A percentile compares a stretch with the other conserved stretches of the same genome.
phyloP scores from a whole-genome alignment of 2,113 vertebrate genomes.

The Microcebus murinus region DNA sequence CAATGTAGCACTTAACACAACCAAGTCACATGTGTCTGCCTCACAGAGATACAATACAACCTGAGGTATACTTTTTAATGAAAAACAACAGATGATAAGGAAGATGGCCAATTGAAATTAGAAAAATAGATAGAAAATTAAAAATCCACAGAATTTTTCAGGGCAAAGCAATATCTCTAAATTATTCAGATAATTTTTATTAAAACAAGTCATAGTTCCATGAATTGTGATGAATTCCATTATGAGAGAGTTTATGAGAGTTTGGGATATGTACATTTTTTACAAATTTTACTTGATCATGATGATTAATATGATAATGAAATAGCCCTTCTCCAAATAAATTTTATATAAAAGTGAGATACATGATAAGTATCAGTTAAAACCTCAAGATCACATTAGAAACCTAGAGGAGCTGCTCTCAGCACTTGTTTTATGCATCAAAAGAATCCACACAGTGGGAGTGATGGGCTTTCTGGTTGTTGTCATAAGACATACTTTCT shows the following conservation, averaged over 20 bases:
- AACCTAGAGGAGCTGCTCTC: neutral
- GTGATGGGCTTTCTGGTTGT: neutral
- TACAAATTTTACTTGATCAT: neutral
- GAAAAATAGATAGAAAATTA: neutral
- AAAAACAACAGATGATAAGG: neutral
- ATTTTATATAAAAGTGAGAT: neutral
- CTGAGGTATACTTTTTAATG: neutral
- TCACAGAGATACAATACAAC: neutral
- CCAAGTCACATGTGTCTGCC: too few species aligned
- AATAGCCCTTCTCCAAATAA: neutral
- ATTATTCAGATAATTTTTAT: neutral
- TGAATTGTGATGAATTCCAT: neutral
- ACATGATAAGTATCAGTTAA: neutral
- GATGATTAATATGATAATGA: neutral
- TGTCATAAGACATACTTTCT: neutral
- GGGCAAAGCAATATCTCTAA: neutral
- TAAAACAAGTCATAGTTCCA: neutral
- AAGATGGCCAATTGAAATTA: neutral
- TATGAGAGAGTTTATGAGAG: neutral
- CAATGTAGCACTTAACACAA: accelerated
- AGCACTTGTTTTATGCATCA: neutral
- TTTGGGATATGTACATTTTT: neutral
- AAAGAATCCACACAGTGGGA: neutral
- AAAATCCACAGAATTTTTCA: neutral
- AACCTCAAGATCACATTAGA: neutral